phyloP scores from a whole-genome alignment of 2,113 vertebrate species.

The Globicephala melas region DNA sequence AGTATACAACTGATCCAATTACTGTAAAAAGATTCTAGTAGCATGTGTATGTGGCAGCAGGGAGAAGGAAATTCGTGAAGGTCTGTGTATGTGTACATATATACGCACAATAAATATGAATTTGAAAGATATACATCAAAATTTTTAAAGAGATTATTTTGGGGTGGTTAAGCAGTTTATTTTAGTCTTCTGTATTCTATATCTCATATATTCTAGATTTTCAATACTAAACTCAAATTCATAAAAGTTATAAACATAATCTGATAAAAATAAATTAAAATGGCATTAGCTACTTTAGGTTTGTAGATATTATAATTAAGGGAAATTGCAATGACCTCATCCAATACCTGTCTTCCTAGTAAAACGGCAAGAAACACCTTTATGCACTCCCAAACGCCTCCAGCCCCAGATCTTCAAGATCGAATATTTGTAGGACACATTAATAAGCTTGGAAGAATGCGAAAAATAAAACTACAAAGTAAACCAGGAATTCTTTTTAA shows the following conservation, averaged over 20 bases:
- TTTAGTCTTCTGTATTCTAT: neutral
- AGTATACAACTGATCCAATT: neutral
- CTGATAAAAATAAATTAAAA: neutral
- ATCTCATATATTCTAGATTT: neutral
- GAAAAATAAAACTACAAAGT: neutral
- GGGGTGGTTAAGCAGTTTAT: neutral
- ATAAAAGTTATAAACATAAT: neutral
- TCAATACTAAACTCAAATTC: neutral
- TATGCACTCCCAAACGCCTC: neutral
- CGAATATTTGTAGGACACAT: neutral
- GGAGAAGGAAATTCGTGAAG: neutral
- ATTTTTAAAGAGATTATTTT: neutral
- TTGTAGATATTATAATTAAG: neutral
- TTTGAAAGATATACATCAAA: neutral
- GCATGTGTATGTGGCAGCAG: neutral
- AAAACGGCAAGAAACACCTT: neutral
- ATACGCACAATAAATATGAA: neutral
- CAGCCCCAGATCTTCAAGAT: neutral
- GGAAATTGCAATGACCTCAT: neutral
- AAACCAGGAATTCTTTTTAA: neutral
- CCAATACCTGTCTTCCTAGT: neutral
- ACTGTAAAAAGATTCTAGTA: neutral
- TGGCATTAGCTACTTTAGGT: neutral
- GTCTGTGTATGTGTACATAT: fast-evolving
- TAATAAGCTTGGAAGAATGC: neutral